Evolutionary conservation across 2,888 invertebrate genomes (phyloP), one percentile per base, ranked within the genome.

Genomic region (Eilema caniola): DNA sequence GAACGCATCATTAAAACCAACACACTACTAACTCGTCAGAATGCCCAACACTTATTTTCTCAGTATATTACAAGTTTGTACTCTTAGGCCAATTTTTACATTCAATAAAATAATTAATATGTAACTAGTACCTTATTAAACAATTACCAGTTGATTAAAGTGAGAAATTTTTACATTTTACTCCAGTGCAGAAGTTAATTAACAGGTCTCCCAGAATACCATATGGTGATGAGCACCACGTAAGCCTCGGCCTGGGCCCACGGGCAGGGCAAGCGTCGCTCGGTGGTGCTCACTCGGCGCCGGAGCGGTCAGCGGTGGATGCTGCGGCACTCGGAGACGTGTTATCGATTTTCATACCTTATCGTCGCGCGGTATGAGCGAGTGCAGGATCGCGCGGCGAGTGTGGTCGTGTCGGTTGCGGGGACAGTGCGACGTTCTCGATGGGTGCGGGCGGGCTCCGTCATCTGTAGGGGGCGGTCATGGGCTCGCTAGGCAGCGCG

Each of bases 381-480:
- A 83, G 84, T 77, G 84, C 83, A 81, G 83, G 85, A 79, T 79
- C 82, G 83, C 86, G 87, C 86, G 85, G 86, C 85, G 85, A 84
- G 85, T 78, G 81, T 82, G 88, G 82, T 90, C 89, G 91, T 89
- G 89, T 88, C 89, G 90, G 89, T 86, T 85, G 88, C 87, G 88
- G 92, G 91, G 90, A 82, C 85, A 83, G 85, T 83, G 88, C 85
- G 84, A 87, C 86, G 88, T 85, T 86, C 86, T 90, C 83, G 90
- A 84, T 83, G 88, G 90, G 89, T 87, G 90, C 90, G 90, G 93
- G 89, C 91, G 93, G 95, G 94, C 93, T 93, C 93, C 95, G 96
- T 96, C 96, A 93, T 94, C 93, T 95, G 94, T 93, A 92, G 90
- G 88, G 90, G 92, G 92, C 91, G 92, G 90, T 90, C 92, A 93